phyloP scores from a whole-genome alignment of 2,888 invertebrate species.

The Brachyptera putata region DNA sequence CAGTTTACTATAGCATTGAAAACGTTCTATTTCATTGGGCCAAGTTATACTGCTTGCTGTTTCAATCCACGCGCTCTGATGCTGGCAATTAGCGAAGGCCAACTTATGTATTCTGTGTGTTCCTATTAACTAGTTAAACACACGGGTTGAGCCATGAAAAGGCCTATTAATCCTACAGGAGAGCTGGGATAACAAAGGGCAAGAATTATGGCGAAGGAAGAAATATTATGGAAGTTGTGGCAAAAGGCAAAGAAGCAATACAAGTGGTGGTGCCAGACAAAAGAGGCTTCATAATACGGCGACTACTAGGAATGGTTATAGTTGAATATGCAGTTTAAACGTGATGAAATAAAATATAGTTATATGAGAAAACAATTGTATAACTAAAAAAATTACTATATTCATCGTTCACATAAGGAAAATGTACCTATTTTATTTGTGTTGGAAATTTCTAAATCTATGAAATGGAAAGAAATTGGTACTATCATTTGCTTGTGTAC shows the following conservation, averaged over 20 bases:
- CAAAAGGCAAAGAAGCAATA: too few relatives aligned
- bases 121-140: constrained; percentile 27
- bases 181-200: not conserved
- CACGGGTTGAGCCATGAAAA: not conserved
- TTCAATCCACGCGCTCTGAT: constrained; percentile 25
- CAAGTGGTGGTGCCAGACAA: too few relatives aligned
- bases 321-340: not conserved
- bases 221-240: not conserved
- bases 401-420: too few relatives aligned
- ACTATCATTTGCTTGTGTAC: too few relatives aligned
- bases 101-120: constrained; percentile 25
- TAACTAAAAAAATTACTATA: too few relatives aligned
- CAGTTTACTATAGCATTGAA: constrained; percentile 19
- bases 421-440: too few relatives aligned
- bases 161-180: constrained; percentile 8
- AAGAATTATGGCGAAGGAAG: not conserved
- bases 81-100: constrained; percentile 21
- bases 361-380: too few relatives aligned
- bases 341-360: too few relatives aligned
- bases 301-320: not conserved
- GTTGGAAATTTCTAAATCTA: too few relatives aligned
- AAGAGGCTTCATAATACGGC: too few relatives aligned
- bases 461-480: too few relatives aligned
- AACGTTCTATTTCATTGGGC: not conserved
- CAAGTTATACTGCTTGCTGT: not conserved